phyloP scores from a whole-genome alignment of 2,113 vertebrate genomes.

The Macquaria ambigua region DNA sequence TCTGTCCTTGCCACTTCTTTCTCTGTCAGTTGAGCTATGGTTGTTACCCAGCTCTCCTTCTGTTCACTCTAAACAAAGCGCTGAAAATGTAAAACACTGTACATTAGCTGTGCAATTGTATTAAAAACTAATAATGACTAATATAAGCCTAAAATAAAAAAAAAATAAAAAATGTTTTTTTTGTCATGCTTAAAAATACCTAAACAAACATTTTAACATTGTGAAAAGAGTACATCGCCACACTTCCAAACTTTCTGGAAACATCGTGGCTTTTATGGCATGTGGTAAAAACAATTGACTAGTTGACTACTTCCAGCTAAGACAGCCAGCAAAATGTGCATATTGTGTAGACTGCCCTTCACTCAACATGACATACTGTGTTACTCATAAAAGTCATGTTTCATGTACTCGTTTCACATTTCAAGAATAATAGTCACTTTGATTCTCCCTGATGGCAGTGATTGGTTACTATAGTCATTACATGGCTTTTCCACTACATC shows the following conservation, averaged over 20 bases:
- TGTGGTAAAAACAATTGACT: too few species aligned
- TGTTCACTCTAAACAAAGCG: neutral
- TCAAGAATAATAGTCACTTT: neutral
- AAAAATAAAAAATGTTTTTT: too few species aligned
- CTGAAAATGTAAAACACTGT: neutral
- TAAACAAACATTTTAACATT: neutral
- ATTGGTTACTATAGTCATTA: conserved; percentile 10
- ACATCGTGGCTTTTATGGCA: too few species aligned
- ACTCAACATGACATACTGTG: too few species aligned
- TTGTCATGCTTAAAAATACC: too few species aligned
- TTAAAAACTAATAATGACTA: too few species aligned
- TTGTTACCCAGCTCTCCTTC: neutral
- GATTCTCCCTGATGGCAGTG: neutral
- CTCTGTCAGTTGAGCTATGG: neutral
- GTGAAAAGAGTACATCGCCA: neutral
- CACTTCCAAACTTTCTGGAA: too few species aligned
- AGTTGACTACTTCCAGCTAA: too few species aligned
- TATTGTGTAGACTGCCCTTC: too few species aligned
- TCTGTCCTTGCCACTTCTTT: neutral
- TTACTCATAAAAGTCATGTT: neutral
- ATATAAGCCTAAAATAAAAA: too few species aligned
- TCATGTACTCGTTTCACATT: neutral
- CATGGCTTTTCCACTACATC: neutral
- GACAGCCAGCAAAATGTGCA: too few species aligned
- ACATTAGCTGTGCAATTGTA: neutral